Conservation (phyloP, 2,888 invertebrate species). For the Polylopha cassiicola region DNA sequence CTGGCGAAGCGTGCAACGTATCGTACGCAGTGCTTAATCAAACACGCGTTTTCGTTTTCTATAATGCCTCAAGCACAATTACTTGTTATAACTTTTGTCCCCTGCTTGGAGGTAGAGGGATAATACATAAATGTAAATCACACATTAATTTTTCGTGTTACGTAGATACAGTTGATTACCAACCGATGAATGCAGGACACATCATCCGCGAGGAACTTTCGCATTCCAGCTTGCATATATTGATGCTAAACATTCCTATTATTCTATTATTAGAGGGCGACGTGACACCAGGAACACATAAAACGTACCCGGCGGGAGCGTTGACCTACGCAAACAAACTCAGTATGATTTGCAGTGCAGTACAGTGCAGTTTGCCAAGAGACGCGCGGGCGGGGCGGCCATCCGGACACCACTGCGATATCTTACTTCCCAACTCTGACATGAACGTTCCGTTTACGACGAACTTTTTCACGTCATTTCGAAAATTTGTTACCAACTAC, state of each 20-base stretch:
- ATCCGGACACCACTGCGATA: constrained; percentile 59
- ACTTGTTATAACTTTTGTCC: constrained; percentile 42
- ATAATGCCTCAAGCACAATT: constrained; percentile 26
- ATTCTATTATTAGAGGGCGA: constrained; percentile 72
- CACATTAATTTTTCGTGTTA: constrained; percentile 41
- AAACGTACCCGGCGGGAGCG: constrained; percentile 64
- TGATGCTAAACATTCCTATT: constrained; percentile 67
- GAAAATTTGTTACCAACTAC: constrained; percentile 36
- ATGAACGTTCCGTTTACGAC: constrained; percentile 29
- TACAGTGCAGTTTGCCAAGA: constrained; percentile 72
- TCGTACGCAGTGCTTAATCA: constrained; percentile 16
- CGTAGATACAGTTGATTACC: constrained; percentile 39
- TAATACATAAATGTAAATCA: constrained; percentile 29
- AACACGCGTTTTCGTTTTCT: constrained; percentile 17
- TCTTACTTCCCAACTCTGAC: constrained; percentile 52
- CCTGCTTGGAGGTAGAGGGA: constrained; percentile 42
- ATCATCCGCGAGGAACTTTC: constrained; percentile 49
- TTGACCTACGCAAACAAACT: constrained; percentile 73
- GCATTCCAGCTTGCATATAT: constrained; percentile 59
- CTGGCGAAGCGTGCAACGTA: constrained; percentile 46
- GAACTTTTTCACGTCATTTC: constrained; percentile 35
- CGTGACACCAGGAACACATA: constrained; percentile 75
- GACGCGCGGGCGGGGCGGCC: constrained; percentile 56
- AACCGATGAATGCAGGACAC: constrained; percentile 44
- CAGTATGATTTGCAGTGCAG: constrained; percentile 70